These are phyloP conservation scores for Amorpha juglandis DNA, from an alignment of 2,888 invertebrate species.

Conservation along the genomic window DNA sequence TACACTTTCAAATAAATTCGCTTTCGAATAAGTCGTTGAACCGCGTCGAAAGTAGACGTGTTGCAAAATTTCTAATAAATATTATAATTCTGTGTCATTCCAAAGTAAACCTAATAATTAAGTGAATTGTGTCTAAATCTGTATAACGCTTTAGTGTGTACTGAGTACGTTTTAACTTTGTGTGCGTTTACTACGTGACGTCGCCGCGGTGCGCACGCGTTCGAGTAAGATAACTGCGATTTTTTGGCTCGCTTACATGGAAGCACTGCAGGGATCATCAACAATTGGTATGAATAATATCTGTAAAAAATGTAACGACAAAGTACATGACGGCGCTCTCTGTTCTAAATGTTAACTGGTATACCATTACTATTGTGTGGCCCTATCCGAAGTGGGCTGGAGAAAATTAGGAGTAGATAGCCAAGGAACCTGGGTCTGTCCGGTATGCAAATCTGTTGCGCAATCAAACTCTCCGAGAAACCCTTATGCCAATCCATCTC, in stretches of 20 bases:
- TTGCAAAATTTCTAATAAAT: neutral
- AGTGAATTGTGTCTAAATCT: neutral
- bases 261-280: neutral
- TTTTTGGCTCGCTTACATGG: conserved; percentile 1
- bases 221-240: neutral
- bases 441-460: neutral
- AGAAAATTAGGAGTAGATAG: conserved; percentile 1
- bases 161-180: neutral
- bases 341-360: neutral
- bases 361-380: neutral
- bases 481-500: neutral
- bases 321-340: neutral
- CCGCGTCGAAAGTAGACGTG: conserved; percentile 1
- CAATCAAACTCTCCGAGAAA: neutral
- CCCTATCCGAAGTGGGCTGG: conserved; percentile 1
- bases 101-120: neutral
- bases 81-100: neutral
- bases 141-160: neutral
- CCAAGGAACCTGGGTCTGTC: neutral
- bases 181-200: neutral
- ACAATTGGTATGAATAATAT: neutral
- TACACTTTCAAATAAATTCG: too few relatives aligned
- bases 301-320: conserved; percentile 2
- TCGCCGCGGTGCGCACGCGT: neutral
- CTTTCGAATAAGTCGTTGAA: too few relatives aligned